phyloP scores from a whole-genome alignment of 1,140 invertebrate genomes.

The Papilio machaon region DNA sequence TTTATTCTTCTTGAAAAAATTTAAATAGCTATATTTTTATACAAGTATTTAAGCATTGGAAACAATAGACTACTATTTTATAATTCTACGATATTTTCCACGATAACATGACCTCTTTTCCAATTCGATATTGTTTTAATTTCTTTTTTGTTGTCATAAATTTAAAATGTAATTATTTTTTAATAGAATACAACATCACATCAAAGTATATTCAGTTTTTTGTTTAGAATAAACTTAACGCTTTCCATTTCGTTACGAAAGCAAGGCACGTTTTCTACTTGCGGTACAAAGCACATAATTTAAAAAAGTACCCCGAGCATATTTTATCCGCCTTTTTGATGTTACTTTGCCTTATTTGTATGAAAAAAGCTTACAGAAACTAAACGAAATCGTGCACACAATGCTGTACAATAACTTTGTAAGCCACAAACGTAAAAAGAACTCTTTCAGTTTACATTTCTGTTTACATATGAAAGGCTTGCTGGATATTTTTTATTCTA shows the following conservation, averaged over 20 bases:
- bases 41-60: no score
- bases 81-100: no score
- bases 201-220: background rate
- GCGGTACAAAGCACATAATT: slow-evolving; percentile 35
- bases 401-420: slow-evolving; percentile 30
- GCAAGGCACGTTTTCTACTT: slow-evolving; percentile 12
- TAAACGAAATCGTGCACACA: slow-evolving; percentile 34
- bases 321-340: slow-evolving; percentile 36
- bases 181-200: background rate
- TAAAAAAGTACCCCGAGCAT: slow-evolving; percentile 28
- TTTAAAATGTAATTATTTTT: background rate
- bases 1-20: no score
- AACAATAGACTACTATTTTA: no score
- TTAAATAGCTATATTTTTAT: no score
- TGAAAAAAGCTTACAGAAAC: slow-evolving; percentile 30
- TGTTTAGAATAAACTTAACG: background rate
- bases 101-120: no score
- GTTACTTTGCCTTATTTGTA: slow-evolving; percentile 32
- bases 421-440: slow-evolving; percentile 29
- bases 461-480: slow-evolving; percentile 18
- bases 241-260: slow-evolving; percentile 22
- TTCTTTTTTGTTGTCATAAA: background rate
- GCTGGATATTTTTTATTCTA: slow-evolving; percentile 5
- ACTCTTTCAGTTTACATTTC: slow-evolving; percentile 27
- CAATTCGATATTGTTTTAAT: no score